Evolutionary conservation across 2,888 invertebrate genomes (phyloP), one percentile per base, ranked within the genome.

Genomic region (Agrenia bidenticulata): DNA sequence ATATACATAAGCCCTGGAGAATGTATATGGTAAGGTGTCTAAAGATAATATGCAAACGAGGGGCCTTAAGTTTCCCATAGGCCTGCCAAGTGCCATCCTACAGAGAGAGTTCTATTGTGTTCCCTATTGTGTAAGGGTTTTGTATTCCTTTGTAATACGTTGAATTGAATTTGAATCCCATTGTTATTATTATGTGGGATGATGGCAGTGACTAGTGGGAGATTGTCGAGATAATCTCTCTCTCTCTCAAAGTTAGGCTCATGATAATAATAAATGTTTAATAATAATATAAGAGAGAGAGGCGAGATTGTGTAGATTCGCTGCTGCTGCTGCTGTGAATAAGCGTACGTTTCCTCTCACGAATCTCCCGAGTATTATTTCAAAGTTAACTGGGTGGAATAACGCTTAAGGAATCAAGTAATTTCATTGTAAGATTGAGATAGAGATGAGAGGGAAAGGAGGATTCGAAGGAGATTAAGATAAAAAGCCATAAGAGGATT

Each of bases 401-500:
- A 32, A 32, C 32, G 32, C 32, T 32, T 32, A 32, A 11, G 32
- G 32, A 32, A 32, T 32, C 32, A 32, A 32, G 32, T 32, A 32
- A 32, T 11, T 32, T 32, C 32, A 32, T 32, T 32, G 32, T 32
- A 11, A 61, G 64, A 56, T 55, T 49, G 60, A 55, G 56, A 61
- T 50, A 56, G 42, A 56, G 32, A 50, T 55, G 64, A 64, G 64
- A 64, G 32, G 32, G 32, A 32, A 32, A 32, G 32, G 32, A 32
- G 11, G 32, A 32, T 32, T 32, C 15, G 37, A 54, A 50, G 41
- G 37, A 63, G 67, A 70, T 70, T 61, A 63, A 67, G 32, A 32
- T 32, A 70, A 67, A 70, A 63, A 67, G 70, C 64, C 67, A 49
- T 70, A 70, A 70, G 70, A 67, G 67, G 70, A 67, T 70, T 70